phyloP scores from a whole-genome alignment of 2,113 vertebrate species.

The Tragelaphus strepsiceros region DNA sequence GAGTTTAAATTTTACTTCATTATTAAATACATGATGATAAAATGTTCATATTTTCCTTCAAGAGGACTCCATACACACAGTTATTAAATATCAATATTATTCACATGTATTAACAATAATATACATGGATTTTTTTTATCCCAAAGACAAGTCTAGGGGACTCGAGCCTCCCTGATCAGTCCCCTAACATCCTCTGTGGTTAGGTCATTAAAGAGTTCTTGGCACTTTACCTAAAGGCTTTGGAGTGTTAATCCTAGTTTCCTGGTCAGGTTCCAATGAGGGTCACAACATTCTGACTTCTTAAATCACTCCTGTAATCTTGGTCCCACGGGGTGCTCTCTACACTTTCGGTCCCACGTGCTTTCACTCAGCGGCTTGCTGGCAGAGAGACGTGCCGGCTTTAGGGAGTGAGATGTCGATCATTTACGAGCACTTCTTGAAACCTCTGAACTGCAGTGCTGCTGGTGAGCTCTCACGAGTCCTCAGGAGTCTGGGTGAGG shows the following conservation, averaged over 20 bases:
- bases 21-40: not conserved
- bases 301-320: constrained; percentile 34
- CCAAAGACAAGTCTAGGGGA: not conserved
- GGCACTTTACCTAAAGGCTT: constrained; percentile 17
- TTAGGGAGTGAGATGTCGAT: not conserved
- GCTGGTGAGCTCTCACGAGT: not conserved
- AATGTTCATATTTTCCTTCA: not conserved
- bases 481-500: not conserved
- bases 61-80: not conserved
- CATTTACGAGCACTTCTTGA: not conserved
- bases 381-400: not conserved
- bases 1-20: not conserved
- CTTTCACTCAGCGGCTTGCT: not conserved
- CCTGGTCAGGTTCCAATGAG: constrained; percentile 44
- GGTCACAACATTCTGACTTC: constrained; percentile 51
- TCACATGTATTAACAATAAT: not conserved
- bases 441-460: not conserved
- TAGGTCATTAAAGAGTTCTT: constrained; percentile 30
- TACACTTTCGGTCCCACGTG: not conserved
- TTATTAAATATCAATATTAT: not conserved
- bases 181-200: not conserved
- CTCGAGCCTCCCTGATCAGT: not conserved
- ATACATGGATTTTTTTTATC: not conserved
- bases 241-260: constrained; percentile 36
- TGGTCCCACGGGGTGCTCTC: not conserved